phyloP scores from a whole-genome alignment of 2,113 vertebrate genomes.

The Bothrops jararaca region DNA sequence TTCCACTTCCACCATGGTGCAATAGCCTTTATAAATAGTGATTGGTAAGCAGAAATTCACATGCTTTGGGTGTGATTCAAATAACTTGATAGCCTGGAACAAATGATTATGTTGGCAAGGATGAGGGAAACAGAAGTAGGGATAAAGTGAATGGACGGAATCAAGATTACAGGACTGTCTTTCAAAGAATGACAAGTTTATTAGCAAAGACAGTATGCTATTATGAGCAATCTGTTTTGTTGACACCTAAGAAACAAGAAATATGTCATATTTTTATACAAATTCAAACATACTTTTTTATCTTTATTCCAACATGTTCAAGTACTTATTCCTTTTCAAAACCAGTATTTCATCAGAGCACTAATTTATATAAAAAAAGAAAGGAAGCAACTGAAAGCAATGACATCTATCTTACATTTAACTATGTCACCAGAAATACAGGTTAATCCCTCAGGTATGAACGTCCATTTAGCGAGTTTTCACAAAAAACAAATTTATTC shows the following conservation, averaged over 20 bases:
- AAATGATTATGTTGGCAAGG: not conserved
- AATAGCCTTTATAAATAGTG: not conserved
- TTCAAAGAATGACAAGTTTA: not conserved
- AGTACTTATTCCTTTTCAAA: not conserved
- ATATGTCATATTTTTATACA: not conserved
- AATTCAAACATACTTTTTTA: not conserved
- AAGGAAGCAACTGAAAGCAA: not conserved
- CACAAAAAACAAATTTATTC: no score
- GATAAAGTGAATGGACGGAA: not conserved
- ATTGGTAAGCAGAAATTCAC: not conserved
- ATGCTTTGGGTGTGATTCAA: not conserved
- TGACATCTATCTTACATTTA: not conserved
- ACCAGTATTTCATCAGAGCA: not conserved
- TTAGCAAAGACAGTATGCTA: not conserved
- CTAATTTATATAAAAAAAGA: slow-evolving; percentile 47
- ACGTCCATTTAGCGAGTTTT: no score
- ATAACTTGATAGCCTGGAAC: not conserved
- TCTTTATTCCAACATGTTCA: not conserved
- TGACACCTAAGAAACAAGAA: not conserved
- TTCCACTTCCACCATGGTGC: not conserved
- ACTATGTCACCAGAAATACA: not conserved
- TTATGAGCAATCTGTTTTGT: not conserved
- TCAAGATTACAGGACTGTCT: not conserved
- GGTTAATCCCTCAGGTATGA: no score
- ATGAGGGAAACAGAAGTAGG: not conserved